Percentiles rank a stretch among this genome's conserved stretches.
phyloP scores from a whole-genome alignment of 2,797 vertebrate genomes.

The Manis pentadactyla region DNA sequence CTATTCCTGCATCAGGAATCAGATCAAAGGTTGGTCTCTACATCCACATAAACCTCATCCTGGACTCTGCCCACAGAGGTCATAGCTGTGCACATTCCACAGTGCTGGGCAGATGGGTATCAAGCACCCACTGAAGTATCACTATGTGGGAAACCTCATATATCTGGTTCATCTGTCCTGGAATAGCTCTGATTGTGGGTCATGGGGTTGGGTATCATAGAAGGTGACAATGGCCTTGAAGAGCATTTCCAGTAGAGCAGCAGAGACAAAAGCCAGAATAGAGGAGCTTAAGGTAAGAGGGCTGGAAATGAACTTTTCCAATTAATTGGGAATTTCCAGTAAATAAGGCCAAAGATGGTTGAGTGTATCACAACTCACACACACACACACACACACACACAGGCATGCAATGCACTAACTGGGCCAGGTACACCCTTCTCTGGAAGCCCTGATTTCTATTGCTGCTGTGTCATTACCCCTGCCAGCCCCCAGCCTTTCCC shows the following conservation, averaged over 20 bases:
- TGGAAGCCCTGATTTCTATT: not conserved
- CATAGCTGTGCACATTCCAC: fast-evolving
- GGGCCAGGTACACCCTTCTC: too few relatives aligned
- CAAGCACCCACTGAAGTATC: not conserved
- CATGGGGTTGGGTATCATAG: fast-evolving
- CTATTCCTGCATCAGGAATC: not conserved
- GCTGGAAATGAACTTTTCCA: not conserved
- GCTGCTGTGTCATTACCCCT: not conserved
- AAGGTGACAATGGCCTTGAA: not conserved
- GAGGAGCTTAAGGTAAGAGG: not conserved
- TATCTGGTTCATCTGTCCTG: not conserved
- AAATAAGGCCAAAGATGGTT: not conserved
- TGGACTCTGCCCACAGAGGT: not conserved
- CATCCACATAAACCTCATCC: not conserved
- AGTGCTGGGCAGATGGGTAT: not conserved
- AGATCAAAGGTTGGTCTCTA: not conserved
- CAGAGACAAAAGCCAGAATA: not conserved
- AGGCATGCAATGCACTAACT: too few relatives aligned
- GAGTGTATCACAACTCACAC: not conserved
- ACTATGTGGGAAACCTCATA: not conserved
- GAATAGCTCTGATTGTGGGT: not conserved
- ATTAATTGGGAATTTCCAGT: too few relatives aligned
- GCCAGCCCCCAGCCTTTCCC: fast-evolving
- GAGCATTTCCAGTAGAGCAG: fast-evolving
- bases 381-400: not conserved